phyloP scores from a whole-genome alignment of 2,888 invertebrate species.

The Smittia aterrima region DNA sequence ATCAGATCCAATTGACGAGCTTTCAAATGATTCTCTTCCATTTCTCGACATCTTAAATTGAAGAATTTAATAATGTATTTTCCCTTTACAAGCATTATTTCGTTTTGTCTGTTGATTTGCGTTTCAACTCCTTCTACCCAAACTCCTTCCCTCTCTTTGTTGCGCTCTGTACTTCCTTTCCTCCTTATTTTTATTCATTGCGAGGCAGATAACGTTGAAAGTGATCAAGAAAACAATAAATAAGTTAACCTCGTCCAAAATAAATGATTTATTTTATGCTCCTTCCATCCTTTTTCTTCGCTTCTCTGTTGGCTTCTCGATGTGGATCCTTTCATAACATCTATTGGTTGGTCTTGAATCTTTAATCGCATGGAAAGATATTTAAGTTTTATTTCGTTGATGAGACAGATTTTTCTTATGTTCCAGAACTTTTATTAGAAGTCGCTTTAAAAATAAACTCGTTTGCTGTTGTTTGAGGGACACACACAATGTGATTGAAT shows the following conservation, averaged over 20 bases:
- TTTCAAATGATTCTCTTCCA: not conserved
- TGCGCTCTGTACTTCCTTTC: not conserved
- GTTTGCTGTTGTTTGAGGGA: no score
- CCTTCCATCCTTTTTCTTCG: conserved; percentile 1
- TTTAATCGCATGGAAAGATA: no score
- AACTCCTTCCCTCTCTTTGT: conserved; percentile 3
- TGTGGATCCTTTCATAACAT: no score
- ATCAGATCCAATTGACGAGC: no score
- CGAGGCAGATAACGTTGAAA: conserved; percentile 1
- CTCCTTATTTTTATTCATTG: not conserved
- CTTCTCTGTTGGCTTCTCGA: no score
- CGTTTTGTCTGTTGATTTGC: conserved; percentile 12
- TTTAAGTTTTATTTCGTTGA: no score
- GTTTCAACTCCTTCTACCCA: not conserved
- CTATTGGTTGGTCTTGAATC: no score
- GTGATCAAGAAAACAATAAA: conserved; percentile 32
- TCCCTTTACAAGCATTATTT: not conserved
- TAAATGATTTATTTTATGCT: conserved; percentile 31
- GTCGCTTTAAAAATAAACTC: no score
- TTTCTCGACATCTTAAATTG: not conserved
- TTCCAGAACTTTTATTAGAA: no score
- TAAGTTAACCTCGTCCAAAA: conserved; percentile 29
- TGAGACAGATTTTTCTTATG: no score
- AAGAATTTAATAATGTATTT: conserved; percentile 8
- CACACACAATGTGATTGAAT: no score